Conservation (phyloP, 2,888 invertebrate genomes). For the Gibbula magus region DNA sequence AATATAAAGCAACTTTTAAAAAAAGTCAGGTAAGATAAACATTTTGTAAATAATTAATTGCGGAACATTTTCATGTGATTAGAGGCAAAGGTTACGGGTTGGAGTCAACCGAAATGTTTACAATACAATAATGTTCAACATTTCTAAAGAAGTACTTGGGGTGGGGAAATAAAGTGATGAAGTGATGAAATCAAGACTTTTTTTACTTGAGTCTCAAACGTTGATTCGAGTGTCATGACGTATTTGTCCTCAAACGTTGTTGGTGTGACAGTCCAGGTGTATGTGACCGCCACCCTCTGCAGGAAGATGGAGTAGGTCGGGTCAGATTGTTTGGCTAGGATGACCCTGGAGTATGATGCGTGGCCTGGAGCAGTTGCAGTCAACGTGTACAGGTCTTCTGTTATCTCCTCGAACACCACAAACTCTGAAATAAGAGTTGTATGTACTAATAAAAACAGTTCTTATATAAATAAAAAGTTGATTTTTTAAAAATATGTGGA, state of each 20-base stretch:
- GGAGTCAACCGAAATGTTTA: too few species aligned
- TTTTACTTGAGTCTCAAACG: constrained; percentile 52
- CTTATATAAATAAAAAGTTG: background rate
- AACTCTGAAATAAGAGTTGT: constrained; percentile 28
- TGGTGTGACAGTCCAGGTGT: constrained; percentile 53
- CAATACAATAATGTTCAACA: too few species aligned
- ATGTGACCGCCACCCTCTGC: constrained; percentile 47
- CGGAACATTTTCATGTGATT: too few species aligned
- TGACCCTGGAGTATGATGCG: constrained; percentile 35
- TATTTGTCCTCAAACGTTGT: constrained; percentile 55
- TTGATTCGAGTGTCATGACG: constrained; percentile 53
- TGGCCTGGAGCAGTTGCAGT: constrained; percentile 42
- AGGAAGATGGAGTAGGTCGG: constrained; percentile 42
- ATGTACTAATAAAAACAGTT: background rate
- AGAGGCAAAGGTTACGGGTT: too few species aligned
- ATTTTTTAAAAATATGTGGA: too few species aligned
- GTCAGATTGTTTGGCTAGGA: constrained; percentile 31
- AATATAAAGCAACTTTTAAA: too few species aligned
- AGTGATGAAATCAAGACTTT: too few species aligned
- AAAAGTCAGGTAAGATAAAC: too few species aligned
- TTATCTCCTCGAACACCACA: constrained; percentile 44
- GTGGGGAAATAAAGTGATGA: background rate
- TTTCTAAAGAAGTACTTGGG: background rate
- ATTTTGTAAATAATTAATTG: too few species aligned
- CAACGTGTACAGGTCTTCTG: constrained; percentile 48